These are phyloP conservation scores for Ectropis crepuscularia DNA, from an alignment of 2,888 invertebrate genomes.

Conservation along the genomic window DNA sequence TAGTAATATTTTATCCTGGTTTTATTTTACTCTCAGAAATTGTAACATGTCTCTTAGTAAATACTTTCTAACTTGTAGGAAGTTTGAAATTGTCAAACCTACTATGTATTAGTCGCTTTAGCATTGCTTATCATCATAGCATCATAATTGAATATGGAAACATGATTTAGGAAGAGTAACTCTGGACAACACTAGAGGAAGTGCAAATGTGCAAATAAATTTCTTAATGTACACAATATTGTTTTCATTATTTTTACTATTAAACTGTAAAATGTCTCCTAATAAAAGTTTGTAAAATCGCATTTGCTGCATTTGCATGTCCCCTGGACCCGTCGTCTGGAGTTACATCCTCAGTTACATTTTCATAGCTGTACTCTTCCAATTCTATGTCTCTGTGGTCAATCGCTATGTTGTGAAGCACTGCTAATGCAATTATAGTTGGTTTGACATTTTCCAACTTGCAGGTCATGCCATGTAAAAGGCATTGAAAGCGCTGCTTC, in stretches of 20 bases:
- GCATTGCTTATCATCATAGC: too few relatives aligned
- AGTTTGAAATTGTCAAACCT: too few relatives aligned
- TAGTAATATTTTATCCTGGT: not conserved
- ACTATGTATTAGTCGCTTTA: too few relatives aligned
- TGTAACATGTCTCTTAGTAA: too few relatives aligned
- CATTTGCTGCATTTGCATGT: not conserved
- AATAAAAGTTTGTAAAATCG: not conserved
- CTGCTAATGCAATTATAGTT: constrained; percentile 2
- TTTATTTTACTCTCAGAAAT: not conserved
- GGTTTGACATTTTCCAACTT: constrained; percentile 3
- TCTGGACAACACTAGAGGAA: too few relatives aligned
- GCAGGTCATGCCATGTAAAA: not conserved
- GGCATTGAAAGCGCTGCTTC: constrained; percentile 10
- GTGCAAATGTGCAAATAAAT: not conserved
- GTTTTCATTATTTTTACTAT: not conserved
- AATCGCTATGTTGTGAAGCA: constrained; percentile 9
- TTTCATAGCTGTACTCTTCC: not conserved
- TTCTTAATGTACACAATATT: not conserved
- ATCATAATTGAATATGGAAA: too few relatives aligned
- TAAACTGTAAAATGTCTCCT: not conserved
- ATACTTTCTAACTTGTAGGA: too few relatives aligned
- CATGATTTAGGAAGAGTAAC: too few relatives aligned
- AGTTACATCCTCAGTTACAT: not conserved
- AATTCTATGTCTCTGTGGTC: not conserved
- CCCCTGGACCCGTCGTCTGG: not conserved